Base-by-base conservation (phyloP, 2,113 vertebrate species). In the Trichechus manatus region DNA sequence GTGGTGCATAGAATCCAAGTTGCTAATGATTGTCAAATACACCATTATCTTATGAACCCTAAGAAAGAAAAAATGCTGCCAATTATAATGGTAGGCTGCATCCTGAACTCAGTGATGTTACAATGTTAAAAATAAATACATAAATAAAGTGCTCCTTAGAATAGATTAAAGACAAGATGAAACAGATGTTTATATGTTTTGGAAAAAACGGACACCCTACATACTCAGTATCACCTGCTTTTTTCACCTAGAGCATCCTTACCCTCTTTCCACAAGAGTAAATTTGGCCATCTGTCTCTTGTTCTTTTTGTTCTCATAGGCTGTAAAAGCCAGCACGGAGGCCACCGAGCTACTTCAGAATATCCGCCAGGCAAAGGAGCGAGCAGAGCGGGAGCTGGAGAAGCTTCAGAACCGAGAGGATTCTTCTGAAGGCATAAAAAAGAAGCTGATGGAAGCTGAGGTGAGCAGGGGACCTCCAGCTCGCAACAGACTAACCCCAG, bases 341-440 rank as follows among this genome's bases (percentile, higher is more conserved):
- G 99, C 99, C n/a, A 99, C 99, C 0, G 99, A 99, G 96, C 99
- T 99, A 47, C 99, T 99, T 83, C 99, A 99, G 98, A 99, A 98
- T 22, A 99, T 99, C 96, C 99, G 99, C 68, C 98, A 99, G 98
- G 99, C 99, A 15, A 99, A 99, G 97, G 99, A 99, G 72, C 99
- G 99, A 6, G 98, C 99, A 9, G 99, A 99, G 98, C 99, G 99
- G 25, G 99, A 99, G 85, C 63, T 99, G 89, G 99, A 99, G 98
- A 99, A 99, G 96, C 98, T 99, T 61, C 99, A 99, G 97, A 99
- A 99, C 96, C 98, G 99, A 11, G 99, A 99, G 87, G 99, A 99
- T 95, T 99, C 99, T 29, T 99, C 99, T 2, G 99, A 99, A 98
- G 99, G 99, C 98, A 99, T 99, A 95, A 99, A 98, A 79, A 99